Evolutionary conservation across 2,888 invertebrate species (phyloP).

Genomic region (Eupithecia insigniata): DNA sequence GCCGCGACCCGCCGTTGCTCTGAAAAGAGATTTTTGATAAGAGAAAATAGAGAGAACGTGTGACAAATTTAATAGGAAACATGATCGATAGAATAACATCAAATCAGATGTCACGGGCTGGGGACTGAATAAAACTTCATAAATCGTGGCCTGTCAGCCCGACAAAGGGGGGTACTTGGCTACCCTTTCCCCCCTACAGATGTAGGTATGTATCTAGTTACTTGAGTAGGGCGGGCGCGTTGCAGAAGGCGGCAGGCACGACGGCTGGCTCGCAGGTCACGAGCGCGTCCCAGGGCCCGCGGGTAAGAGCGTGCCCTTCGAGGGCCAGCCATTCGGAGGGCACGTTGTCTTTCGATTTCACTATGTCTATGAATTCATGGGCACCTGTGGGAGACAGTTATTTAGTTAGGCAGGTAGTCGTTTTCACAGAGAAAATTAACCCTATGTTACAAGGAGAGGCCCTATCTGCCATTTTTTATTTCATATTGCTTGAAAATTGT

Average conservation of each 20-base stretch:
- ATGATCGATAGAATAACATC: background rate
- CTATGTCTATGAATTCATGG: slow-evolving; percentile 61
- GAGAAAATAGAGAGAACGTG: background rate
- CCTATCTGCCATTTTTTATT: too few species aligned
- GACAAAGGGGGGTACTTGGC: too few species aligned
- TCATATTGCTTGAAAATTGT: background rate
- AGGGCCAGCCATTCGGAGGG: slow-evolving; percentile 59
- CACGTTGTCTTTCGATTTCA: slow-evolving; percentile 31
- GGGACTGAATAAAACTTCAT: too few species aligned
- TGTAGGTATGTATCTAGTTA: slow-evolving; percentile 35
- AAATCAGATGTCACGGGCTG: too few species aligned
- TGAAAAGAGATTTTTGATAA: slow-evolving; percentile 41
- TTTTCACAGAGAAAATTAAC: too few species aligned
- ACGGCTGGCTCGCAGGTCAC: slow-evolving; percentile 61
- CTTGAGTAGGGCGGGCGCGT: slow-evolving; percentile 63
- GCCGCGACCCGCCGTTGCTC: slow-evolving; percentile 63
- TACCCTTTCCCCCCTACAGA: too few species aligned
- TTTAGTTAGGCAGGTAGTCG: too few species aligned
- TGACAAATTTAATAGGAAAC: background rate
- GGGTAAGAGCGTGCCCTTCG: slow-evolving; percentile 55
- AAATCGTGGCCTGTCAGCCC: too few species aligned
- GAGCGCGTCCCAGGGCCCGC: slow-evolving; percentile 73
- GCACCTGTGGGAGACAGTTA: slow-evolving; percentile 54
- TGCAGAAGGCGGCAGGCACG: slow-evolving; percentile 45
- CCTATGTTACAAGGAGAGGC: too few species aligned